phyloP scores from a whole-genome alignment of 2,113 vertebrate species.

The Cettia cetti region DNA sequence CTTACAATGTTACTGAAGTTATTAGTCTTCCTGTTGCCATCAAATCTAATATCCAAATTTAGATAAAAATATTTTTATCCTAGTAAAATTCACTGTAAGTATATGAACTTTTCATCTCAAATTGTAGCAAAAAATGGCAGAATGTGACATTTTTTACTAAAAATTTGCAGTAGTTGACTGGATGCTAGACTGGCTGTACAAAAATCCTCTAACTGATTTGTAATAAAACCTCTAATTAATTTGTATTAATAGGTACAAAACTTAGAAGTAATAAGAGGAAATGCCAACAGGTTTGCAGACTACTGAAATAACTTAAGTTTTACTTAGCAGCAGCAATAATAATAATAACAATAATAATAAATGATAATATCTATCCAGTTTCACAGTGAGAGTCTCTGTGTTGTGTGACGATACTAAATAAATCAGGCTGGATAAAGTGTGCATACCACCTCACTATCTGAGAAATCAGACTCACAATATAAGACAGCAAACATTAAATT shows the following conservation, averaged over 20 bases:
- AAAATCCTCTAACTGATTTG: not conserved
- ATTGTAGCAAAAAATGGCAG: not conserved
- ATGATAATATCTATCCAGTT: not conserved
- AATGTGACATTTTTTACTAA: not conserved
- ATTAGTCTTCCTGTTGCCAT: not conserved
- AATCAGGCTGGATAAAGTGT: not conserved
- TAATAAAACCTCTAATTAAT: not conserved
- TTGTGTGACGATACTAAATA: not conserved
- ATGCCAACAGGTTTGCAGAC: not conserved
- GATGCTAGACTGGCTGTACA: not conserved
- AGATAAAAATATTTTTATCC: constrained; percentile 27
- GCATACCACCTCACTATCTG: not conserved
- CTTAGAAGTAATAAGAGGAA: not conserved
- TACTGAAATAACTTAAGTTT: not conserved
- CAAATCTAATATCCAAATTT: constrained; percentile 17
- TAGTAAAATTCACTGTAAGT: not conserved
- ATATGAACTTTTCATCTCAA: not conserved
- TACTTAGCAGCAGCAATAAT: not conserved
- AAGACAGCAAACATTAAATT: not conserved
- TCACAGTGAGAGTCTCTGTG: not conserved
- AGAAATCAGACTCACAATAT: not conserved
- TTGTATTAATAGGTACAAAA: not conserved
- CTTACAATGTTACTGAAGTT: constrained; percentile 33
- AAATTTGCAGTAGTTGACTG: not conserved
- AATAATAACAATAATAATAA: not conserved